A percentile compares a stretch with the other conserved stretches of the same genome.
Evolutionary conservation across 2,888 invertebrate species (phyloP).

Genomic region (Cenopis cana): DNA sequence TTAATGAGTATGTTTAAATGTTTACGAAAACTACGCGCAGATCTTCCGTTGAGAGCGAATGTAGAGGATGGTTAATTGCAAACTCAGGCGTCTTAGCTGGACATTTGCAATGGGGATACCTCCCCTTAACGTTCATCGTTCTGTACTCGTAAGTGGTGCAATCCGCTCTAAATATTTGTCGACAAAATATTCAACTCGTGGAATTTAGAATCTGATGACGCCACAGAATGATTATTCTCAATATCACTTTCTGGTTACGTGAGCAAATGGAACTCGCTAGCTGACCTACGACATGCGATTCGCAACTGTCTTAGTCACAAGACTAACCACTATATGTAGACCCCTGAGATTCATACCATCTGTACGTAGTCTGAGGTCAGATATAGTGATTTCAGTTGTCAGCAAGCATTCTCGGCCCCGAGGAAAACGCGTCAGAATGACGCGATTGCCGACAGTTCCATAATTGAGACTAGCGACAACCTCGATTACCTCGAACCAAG

Average conservation of each 20-base stretch:
- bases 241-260: conserved; percentile 14
- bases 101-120: too few relatives aligned
- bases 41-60: too few relatives aligned
- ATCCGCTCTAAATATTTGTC: too few relatives aligned
- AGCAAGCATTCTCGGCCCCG: background rate
- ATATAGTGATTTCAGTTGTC: background rate
- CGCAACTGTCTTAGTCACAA: background rate
- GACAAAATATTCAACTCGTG: background rate
- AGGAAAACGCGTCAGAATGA: conserved; percentile 4
- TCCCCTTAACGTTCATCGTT: too few relatives aligned
- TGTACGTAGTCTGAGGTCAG: background rate
- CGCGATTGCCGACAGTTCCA: conserved; percentile 16
- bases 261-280: conserved; percentile 16
- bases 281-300: conserved; percentile 23
- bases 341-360: background rate
- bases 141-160: too few relatives aligned
- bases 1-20: too few relatives aligned
- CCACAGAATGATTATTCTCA: background rate
- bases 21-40: too few relatives aligned
- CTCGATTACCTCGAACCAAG: conserved; percentile 3
- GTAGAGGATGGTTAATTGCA: too few relatives aligned
- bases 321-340: background rate
- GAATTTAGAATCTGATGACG: background rate
- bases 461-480: conserved; percentile 27
- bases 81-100: too few relatives aligned